Conservation (phyloP, 2,113 vertebrate species). For the Pachycephala philippinensis region DNA sequence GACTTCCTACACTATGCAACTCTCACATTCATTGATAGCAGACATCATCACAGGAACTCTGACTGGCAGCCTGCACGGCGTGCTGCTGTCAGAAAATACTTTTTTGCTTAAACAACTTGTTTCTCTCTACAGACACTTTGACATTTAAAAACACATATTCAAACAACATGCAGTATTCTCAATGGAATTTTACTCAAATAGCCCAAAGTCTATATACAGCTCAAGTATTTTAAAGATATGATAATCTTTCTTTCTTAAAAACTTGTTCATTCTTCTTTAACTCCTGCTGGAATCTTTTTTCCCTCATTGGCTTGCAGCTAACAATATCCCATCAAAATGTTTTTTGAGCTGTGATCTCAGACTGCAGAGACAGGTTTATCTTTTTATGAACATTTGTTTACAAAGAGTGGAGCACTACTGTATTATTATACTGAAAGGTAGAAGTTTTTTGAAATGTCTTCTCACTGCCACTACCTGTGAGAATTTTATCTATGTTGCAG, state of each 20-base stretch:
- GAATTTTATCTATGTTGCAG: not conserved
- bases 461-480: not conserved
- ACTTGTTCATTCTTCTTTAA: not conserved
- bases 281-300: not conserved
- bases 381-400: not conserved
- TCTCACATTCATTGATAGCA: not conserved
- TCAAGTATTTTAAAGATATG: not conserved
- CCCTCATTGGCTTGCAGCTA: not conserved
- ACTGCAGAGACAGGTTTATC: not conserved
- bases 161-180: not conserved
- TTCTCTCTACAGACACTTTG: not conserved
- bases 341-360: not conserved
- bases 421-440: not conserved
- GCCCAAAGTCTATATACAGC: not conserved
- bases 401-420: not conserved
- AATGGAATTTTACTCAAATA: not conserved
- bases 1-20: not conserved
- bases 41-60: not conserved
- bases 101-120: not conserved
- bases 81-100: not conserved
- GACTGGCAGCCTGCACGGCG: not conserved
- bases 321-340: not conserved
- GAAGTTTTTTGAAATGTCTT: not conserved
- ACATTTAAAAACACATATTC: not conserved
- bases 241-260: not conserved